phyloP scores from a whole-genome alignment of 2,888 invertebrate genomes.

The Euspilapteryx auroguttella region DNA sequence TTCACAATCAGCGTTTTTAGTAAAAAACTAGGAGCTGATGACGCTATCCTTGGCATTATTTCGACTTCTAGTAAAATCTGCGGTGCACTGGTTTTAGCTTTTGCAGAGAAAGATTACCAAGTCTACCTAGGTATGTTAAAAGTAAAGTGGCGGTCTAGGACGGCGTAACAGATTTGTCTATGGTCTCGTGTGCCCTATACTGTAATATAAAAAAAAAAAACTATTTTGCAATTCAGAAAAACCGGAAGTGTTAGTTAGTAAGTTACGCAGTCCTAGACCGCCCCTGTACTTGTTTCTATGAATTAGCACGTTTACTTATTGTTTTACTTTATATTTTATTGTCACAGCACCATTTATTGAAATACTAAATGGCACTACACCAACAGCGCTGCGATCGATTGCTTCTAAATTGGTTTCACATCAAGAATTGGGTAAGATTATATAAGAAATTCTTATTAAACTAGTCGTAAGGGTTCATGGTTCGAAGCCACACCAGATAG shows the following conservation, averaged over 20 bases:
- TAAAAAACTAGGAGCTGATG: constrained; percentile 32
- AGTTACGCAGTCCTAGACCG: too few species aligned
- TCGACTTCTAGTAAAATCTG: constrained; percentile 37
- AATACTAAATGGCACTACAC: constrained; percentile 71
- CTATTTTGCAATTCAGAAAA: too few species aligned
- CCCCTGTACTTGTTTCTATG: too few species aligned
- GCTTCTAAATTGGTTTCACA: constrained; percentile 73
- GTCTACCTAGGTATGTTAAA: constrained; percentile 28
- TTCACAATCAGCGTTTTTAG: constrained; percentile 44
- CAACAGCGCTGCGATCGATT: constrained; percentile 73
- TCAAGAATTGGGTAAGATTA: constrained; percentile 72
- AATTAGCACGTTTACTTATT: neutral
- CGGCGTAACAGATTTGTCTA: too few species aligned
- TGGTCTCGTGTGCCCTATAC: too few species aligned
- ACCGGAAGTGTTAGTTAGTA: too few species aligned
- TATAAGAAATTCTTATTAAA: too few species aligned
- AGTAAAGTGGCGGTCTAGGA: too few species aligned
- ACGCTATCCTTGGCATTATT: constrained; percentile 38
- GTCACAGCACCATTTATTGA: constrained; percentile 68
- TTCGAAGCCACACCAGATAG: too few species aligned
- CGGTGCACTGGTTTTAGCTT: constrained; percentile 30
- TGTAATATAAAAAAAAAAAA: too few species aligned
- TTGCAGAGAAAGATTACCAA: constrained; percentile 36
- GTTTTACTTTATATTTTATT: neutral
- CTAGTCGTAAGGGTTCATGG: too few species aligned